A percentile compares a stretch with the other conserved stretches of the same genome.
phyloP scores from a whole-genome alignment of 1,140 invertebrate genomes.

The Battus philenor region DNA sequence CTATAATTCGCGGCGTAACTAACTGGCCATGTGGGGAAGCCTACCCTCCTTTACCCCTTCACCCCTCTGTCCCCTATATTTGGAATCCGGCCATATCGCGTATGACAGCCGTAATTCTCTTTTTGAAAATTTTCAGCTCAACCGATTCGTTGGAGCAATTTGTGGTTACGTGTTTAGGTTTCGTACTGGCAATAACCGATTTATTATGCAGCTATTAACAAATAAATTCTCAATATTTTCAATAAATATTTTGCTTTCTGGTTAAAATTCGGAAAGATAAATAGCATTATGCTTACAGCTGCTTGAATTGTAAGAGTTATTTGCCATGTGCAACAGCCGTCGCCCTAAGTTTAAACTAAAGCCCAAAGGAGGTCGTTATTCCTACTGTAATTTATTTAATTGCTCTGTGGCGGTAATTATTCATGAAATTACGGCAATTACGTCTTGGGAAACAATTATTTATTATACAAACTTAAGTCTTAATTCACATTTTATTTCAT shows the following conservation, averaged over 20 bases:
- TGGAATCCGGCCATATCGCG: slow-evolving; percentile 72
- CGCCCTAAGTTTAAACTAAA: slow-evolving; percentile 71
- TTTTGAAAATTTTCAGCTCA: slow-evolving; percentile 65
- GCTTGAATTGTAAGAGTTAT: slow-evolving; percentile 44
- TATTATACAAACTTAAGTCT: slow-evolving; percentile 72
- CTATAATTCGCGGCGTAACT: slow-evolving; percentile 77
- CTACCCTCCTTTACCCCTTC: slow-evolving; percentile 29
- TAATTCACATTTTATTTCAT: slow-evolving; percentile 73
- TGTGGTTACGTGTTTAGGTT: slow-evolving; percentile 64
- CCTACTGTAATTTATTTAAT: slow-evolving; percentile 75
- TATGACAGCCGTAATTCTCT: slow-evolving; percentile 67
- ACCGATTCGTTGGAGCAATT: slow-evolving; percentile 51
- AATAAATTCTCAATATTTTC: neutral
- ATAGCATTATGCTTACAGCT: slow-evolving; percentile 7
- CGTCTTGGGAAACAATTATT: slow-evolving; percentile 73
- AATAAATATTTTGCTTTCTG: neutral
- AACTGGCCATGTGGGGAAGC: slow-evolving; percentile 72
- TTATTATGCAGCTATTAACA: too few species aligned
- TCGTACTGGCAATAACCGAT: too few species aligned
- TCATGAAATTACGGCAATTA: slow-evolving; percentile 76
- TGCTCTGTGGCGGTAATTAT: slow-evolving; percentile 74
- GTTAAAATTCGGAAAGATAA: slow-evolving; percentile 1
- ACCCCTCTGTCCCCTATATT: slow-evolving; percentile 38
- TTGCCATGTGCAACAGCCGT: slow-evolving; percentile 52
- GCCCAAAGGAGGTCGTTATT: slow-evolving; percentile 70